Evolutionary conservation across 2,113 vertebrate species (phyloP).

Genomic region (Phyllostomus discolor): DNA sequence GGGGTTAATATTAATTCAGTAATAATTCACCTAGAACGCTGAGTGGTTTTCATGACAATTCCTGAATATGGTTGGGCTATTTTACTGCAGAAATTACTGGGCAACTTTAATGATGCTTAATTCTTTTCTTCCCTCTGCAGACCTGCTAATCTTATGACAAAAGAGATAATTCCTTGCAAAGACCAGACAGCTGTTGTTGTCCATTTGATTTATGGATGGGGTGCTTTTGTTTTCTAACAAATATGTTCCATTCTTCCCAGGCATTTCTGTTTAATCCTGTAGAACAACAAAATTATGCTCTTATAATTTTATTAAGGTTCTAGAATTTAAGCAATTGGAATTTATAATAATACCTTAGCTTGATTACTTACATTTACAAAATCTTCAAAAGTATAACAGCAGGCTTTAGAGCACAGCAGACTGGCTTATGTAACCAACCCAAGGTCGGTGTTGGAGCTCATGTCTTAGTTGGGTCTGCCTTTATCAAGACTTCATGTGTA

Average conservation of each 20-base stretch:
- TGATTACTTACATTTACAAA: constrained; percentile 16
- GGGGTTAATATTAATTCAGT: constrained; percentile 76
- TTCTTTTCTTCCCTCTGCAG: constrained; percentile 55
- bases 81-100: constrained; percentile 49
- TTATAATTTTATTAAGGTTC: constrained; percentile 29
- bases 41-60: constrained; percentile 73
- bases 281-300: not conserved
- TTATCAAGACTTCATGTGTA: not conserved
- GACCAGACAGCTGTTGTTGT: constrained; percentile 46
- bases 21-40: constrained; percentile 77
- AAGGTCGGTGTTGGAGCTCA: not conserved
- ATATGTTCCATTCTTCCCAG: not conserved
- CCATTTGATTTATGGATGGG: constrained; percentile 51
- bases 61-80: constrained; percentile 59
- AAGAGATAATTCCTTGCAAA: constrained; percentile 64
- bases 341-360: not conserved
- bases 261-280: not conserved
- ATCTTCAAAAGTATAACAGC: not conserved
- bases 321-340: not conserved
- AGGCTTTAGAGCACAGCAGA: not conserved
- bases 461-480: not conserved
- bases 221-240: constrained; percentile 48
- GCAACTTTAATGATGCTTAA: constrained; percentile 53
- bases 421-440: not conserved
- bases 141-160: constrained; percentile 58